Evolutionary conservation across 2,797 vertebrate genomes (phyloP).

Genomic region (Crenuchus spilurus): DNA sequence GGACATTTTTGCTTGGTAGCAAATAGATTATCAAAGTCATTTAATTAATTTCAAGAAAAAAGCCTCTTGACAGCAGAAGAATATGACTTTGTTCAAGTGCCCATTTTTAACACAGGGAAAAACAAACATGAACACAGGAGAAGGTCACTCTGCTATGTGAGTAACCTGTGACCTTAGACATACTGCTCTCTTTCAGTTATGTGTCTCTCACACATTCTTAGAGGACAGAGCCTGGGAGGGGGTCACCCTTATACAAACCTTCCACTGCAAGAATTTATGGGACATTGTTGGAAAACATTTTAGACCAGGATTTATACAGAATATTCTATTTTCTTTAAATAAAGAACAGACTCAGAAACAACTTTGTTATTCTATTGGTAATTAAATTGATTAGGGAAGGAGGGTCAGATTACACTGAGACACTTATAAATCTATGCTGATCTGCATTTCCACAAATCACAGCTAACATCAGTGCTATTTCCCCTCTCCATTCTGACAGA

Average conservation of each 20-base stretch:
- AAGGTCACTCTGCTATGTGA: conserved; percentile 28
- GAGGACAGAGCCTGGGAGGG: conserved; percentile 35
- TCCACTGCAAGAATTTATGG: conserved; percentile 7
- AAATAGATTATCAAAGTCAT: background rate
- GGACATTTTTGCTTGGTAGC: background rate
- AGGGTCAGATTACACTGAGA: too few relatives aligned
- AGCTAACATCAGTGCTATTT: too few relatives aligned
- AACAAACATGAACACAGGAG: conserved; percentile 1
- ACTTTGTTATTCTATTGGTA: background rate
- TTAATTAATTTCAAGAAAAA: background rate
- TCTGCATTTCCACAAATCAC: too few relatives aligned
- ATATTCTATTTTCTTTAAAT: background rate
- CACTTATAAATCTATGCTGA: too few relatives aligned
- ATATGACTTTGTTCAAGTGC: background rate
- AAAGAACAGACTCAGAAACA: background rate
- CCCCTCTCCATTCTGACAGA: background rate
- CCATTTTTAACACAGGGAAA: conserved; percentile 2
- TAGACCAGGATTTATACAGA: background rate
- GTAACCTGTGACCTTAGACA: conserved; percentile 26
- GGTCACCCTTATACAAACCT: conserved; percentile 21
- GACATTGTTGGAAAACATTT: background rate
- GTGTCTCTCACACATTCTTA: background rate
- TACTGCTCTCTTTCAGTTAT: conserved; percentile 3
- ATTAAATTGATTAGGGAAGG: too few relatives aligned
- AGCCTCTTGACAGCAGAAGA: background rate